Percentiles rank a stretch among this genome's conserved stretches.
Conservation (phyloP, 2,797 vertebrate genomes). For the Thripadectes ignobilis region DNA sequence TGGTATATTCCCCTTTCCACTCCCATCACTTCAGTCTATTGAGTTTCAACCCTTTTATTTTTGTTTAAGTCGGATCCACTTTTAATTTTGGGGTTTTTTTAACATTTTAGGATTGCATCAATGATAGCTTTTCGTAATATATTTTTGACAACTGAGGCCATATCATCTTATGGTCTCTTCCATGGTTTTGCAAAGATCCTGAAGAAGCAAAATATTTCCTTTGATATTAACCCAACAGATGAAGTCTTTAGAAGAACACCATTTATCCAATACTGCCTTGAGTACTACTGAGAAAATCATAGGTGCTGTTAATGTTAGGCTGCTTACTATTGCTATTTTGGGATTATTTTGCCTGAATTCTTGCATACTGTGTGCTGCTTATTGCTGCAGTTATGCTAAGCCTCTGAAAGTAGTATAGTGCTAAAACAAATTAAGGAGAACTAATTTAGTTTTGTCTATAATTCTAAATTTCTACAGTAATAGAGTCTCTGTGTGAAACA, state of each 20-base stretch:
- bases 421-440: background rate
- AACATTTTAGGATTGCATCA: background rate
- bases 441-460: background rate
- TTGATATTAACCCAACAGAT: background rate
- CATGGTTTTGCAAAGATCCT: background rate
- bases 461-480: background rate
- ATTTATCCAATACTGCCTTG: background rate
- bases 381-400: background rate
- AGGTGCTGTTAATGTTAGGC: background rate
- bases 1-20: background rate
- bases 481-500: background rate
- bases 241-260: background rate
- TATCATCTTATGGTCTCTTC: background rate
- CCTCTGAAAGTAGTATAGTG: background rate
- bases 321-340: background rate
- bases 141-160: background rate
- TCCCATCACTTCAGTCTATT: background rate
- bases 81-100: background rate
- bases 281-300: background rate
- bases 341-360: background rate
- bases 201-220: background rate
- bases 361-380: background rate
- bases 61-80: background rate
- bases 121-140: background rate
- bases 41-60: background rate